Evolutionary conservation across 2,113 vertebrate genomes (phyloP).

Genomic region (Calypte anna): DNA sequence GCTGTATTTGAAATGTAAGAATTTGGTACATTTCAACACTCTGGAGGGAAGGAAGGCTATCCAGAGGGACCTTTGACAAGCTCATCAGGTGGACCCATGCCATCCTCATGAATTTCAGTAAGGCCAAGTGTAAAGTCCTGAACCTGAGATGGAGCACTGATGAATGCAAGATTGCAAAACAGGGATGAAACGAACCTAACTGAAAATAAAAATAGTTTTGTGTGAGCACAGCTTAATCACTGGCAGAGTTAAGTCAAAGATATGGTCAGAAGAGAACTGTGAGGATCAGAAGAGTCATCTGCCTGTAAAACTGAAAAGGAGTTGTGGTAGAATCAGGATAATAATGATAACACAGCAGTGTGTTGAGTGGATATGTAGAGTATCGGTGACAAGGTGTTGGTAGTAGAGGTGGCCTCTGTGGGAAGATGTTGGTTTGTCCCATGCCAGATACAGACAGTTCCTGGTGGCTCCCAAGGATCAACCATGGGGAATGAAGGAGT

Average conservation of each 20-base stretch:
- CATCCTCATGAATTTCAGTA: too few relatives aligned
- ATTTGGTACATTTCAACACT: neutral
- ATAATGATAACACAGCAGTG: neutral
- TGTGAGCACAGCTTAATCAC: neutral
- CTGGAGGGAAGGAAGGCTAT: too few relatives aligned
- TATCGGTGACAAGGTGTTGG: neutral
- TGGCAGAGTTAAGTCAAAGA: neutral
- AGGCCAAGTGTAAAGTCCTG: too few relatives aligned
- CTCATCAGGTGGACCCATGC: too few relatives aligned
- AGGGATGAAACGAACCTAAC: neutral
- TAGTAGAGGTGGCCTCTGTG: neutral
- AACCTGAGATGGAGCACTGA: neutral
- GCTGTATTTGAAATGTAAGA: neutral
- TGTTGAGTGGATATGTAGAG: neutral
- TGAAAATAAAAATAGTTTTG: neutral
- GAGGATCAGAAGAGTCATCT: neutral
- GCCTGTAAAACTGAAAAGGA: neutral
- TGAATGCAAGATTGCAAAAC: neutral
- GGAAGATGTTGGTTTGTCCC: accelerated
- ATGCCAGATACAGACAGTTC: accelerated
- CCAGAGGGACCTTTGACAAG: too few relatives aligned
- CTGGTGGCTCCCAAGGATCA: neutral
- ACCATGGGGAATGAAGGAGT: accelerated
- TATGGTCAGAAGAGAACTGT: neutral
- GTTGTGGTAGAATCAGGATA: neutral